A percentile compares a stretch with the other conserved stretches of the same genome.
Conservation (phyloP, 2,888 invertebrate genomes). For the Euzetes globulus region DNA sequence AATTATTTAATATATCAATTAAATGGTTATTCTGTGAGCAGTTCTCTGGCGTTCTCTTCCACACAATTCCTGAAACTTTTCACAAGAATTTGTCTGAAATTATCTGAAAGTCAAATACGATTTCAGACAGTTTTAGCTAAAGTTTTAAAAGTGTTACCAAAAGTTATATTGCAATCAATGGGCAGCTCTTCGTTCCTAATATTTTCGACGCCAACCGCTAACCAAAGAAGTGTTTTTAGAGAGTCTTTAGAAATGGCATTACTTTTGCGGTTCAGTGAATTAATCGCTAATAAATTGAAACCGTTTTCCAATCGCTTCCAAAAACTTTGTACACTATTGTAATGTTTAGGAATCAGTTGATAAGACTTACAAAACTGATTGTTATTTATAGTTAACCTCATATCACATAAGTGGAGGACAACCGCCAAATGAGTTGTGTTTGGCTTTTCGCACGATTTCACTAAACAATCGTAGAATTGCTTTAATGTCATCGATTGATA, state of each 20-base stretch:
- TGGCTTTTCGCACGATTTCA: neutral
- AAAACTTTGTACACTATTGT: neutral
- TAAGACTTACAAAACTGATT: neutral
- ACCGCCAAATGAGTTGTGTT: constrained; percentile 15
- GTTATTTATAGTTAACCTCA: constrained; percentile 7
- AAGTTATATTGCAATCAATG: neutral
- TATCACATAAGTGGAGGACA: constrained; percentile 20
- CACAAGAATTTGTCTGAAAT: neutral
- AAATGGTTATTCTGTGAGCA: too few species aligned
- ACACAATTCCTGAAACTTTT: neutral
- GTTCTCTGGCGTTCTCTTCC: constrained; percentile 5
- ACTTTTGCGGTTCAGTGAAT: neutral
- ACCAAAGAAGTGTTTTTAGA: constrained; percentile 18
- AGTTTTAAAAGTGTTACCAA: neutral
- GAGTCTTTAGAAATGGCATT: neutral
- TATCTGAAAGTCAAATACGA: neutral
- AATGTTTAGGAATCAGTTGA: neutral
- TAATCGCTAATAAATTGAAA: neutral
- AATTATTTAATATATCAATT: too few species aligned
- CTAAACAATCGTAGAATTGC: constrained; percentile 17
- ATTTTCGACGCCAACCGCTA: constrained; percentile 18
- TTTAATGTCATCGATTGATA: constrained; percentile 22
- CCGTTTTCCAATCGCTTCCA: constrained; percentile 21
- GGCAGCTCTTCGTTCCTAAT: neutral
- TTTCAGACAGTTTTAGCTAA: neutral